Percentiles rank a stretch among this genome's conserved stretches.
Conservation (phyloP, 2,888 invertebrate genomes). For the Tachina fera region DNA sequence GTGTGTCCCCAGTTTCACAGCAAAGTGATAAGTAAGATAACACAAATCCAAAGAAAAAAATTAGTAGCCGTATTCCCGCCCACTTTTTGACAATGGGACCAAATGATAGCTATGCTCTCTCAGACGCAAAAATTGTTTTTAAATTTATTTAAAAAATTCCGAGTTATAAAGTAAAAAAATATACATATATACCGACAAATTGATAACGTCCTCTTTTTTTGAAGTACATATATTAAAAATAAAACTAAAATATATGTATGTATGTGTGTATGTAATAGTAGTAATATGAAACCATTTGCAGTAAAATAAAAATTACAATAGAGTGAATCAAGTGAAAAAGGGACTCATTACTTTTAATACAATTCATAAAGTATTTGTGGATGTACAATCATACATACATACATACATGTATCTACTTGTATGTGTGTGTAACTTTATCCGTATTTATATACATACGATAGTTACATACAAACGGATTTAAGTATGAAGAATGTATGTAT, state of each 20-base stretch:
- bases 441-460: neutral
- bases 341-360: slow-evolving; percentile 37
- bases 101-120: no score
- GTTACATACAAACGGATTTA: no score
- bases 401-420: neutral
- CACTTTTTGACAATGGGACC: no score
- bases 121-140: no score
- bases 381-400: neutral
- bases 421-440: neutral
- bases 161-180: no score
- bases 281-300: neutral
- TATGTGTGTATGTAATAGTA: neutral
- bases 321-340: slow-evolving; percentile 36
- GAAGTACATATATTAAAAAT: slow-evolving; percentile 5
- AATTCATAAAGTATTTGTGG: neutral
- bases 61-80: no score
- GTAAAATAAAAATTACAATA: slow-evolving; percentile 29
- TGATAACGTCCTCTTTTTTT: no score
- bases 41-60: no score
- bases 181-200: no score
- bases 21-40: no score
- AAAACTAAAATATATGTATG: slow-evolving; percentile 6
- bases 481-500: neutral
- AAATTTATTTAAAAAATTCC: no score
- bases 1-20: no score